Conservation (phyloP, 2,113 vertebrate genomes). For the Petaurus breviceps region DNA sequence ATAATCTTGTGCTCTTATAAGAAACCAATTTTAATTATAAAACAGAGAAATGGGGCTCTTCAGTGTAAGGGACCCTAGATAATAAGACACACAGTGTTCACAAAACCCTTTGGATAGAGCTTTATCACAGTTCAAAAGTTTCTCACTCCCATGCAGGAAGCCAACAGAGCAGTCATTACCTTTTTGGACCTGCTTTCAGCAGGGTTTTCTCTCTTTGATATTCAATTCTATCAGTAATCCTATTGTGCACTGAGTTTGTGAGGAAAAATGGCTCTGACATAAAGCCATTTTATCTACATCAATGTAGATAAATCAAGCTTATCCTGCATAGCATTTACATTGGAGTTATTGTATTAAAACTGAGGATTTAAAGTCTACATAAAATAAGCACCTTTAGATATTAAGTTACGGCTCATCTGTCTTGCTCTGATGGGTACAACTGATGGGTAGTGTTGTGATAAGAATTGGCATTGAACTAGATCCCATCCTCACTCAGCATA, state of each 20-base stretch:
- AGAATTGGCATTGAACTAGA: not conserved
- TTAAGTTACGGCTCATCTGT: not conserved
- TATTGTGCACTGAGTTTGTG: not conserved
- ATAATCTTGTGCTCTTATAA: not conserved
- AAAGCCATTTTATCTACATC: not conserved
- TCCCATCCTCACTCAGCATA: not conserved
- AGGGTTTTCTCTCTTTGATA: not conserved
- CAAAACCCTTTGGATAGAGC: not conserved
- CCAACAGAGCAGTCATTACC: not conserved
- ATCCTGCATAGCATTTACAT: not conserved
- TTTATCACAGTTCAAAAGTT: not conserved
- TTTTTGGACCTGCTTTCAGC: not conserved
- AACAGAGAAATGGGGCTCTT: not conserved
- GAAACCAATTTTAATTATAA: conserved; percentile 21
- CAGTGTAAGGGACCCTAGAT: not conserved
- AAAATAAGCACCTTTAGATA: not conserved
- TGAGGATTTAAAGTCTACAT: not conserved
- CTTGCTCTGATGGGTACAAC: not conserved
- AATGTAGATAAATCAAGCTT: not conserved
- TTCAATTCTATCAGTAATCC: not conserved
- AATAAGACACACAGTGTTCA: not conserved
- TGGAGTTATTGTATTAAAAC: not conserved
- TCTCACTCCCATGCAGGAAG: not conserved
- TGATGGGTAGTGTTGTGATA: not conserved
- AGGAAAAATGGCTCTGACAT: not conserved